Evolutionary conservation across 2,888 invertebrate species (phyloP), one percentile per base, ranked within the genome.

Genomic region (Eilema sororculum): DNA sequence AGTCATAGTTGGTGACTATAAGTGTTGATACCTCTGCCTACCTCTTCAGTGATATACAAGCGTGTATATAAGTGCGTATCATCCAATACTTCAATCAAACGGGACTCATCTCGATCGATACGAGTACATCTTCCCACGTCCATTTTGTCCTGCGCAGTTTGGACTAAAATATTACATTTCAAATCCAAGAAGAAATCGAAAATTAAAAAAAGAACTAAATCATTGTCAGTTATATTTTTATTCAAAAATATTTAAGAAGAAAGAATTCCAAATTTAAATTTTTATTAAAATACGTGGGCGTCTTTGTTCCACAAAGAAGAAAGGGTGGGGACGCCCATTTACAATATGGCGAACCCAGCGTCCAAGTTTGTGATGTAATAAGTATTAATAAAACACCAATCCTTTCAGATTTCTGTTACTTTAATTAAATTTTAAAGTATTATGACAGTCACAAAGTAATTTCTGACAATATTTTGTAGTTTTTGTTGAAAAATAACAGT

Each of bases 281-380:
- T 46, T 67, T 25, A 28, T 22, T 58, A 22, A 20, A 58, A 20
- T 37, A n/a, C 30, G 59, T 60, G 77, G 67, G 69, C 72, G 72
- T 68, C 72, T 72, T 68, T 72, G 72, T 72, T 66, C 33, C 25
- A 41, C 22, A 58, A 70, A 68, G 68, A 67, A 65, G 66, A 69
- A 77, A 75, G 84, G 82, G 82, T 78, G 84, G 85, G 76, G 87
- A 88, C 89, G 90, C 88, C 87, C 87, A 86, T 91, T 92, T 93
- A 83, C 92, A 93, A 93, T 89, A 93, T 93, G 93, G 93, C 93
- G 87, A 68, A 59, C 68, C 72, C 67, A 67, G 25, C 59, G 58
- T 62, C 37, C 30, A 69, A 79, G 67, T 77, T 74, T 63, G 71
- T 88, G 89, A 89, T 86, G 90, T 87, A 84, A 82, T 65, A 75